Base-by-base conservation (phyloP, 2,888 invertebrate species). In the Trichacis sp. region DNA sequence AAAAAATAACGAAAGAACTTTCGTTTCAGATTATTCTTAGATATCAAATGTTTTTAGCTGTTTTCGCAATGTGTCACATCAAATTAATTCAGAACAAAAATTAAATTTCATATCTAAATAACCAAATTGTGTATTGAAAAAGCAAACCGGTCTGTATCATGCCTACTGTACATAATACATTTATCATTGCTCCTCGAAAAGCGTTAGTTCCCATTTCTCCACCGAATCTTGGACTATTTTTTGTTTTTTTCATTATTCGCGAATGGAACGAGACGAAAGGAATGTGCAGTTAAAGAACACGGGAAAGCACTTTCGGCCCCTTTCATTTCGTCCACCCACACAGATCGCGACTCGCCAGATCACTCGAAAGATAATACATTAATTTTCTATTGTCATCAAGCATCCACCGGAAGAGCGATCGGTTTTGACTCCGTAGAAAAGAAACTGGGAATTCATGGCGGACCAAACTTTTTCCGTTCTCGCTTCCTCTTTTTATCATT, bases 221-320 rank as follows among this genome's bases (percentile, higher is more conserved):
- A n/a, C n/a, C n/a, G n/a, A n/a, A n/a, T n/a, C n/a, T n/a, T n/a
- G n/a, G n/a, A n/a, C n/a, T n/a, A n/a, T n/a, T n/a, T n/a, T n/a
- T n/a, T n/a, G 24, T 67, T 43, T 77, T 77, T 70, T 67, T 71
- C 72, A 76, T 76, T 76, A 76, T 72, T 71, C 70, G 72, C 66
- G 70, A 70, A 71, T 66, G 63, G 69, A 62, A 64, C 59, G 58
- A 66, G 56, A 49, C 58, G 59, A 63, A 64, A 72, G 68, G 75
- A 77, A 73, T 71, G 73, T 60, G 60, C 75, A 80, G 80, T 83
- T 83, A 83, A 82, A 82, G 79, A 83, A 84, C 84, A 84, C 76
- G 83, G 73, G 81, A 84, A 84, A 84, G 83, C 84, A 84, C 84
- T 84, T 82, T 78, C 81, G 75, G 79, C 68, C 69, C 61, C 60